phyloP scores from a whole-genome alignment of 2,888 invertebrate species.

The Idaea biselata region DNA sequence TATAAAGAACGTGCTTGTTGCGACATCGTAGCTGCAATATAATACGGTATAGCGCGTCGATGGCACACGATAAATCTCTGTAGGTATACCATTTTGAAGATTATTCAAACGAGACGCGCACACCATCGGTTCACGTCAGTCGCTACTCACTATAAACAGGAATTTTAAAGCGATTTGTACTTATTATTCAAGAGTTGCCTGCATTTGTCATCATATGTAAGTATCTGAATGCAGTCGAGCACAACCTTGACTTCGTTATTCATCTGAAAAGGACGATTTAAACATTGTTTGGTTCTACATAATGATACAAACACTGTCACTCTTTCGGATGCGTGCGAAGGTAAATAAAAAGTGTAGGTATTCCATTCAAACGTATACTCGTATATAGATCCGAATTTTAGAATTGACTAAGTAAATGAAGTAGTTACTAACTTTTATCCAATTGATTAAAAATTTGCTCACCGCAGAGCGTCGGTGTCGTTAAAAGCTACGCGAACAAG shows the following conservation, averaged over 20 bases:
- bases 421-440: background rate
- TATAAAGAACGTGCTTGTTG: conserved; percentile 38
- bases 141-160: conserved; percentile 23
- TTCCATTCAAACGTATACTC: background rate
- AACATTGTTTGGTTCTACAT: conserved; percentile 11
- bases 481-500: conserved; percentile 52
- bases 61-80: background rate
- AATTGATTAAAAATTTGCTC: conserved; percentile 51
- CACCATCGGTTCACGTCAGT: conserved; percentile 9
- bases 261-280: conserved; percentile 17
- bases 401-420: background rate
- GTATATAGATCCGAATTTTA: background rate
- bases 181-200: conserved; percentile 27
- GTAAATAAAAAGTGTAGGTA: background rate
- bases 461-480: conserved; percentile 60
- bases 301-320: background rate
- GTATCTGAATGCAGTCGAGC: conserved; percentile 22
- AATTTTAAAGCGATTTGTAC: conserved; percentile 22
- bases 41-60: conserved; percentile 6
- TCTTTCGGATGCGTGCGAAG: background rate
- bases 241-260: conserved; percentile 23
- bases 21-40: conserved; percentile 46
- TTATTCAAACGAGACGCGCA: conserved; percentile 5
- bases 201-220: conserved; percentile 25
- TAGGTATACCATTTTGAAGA: conserved; percentile 3